These are phyloP conservation scores for Gerris lacustris DNA, from an alignment of 2,888 invertebrate genomes.

Conservation along the genomic window DNA sequence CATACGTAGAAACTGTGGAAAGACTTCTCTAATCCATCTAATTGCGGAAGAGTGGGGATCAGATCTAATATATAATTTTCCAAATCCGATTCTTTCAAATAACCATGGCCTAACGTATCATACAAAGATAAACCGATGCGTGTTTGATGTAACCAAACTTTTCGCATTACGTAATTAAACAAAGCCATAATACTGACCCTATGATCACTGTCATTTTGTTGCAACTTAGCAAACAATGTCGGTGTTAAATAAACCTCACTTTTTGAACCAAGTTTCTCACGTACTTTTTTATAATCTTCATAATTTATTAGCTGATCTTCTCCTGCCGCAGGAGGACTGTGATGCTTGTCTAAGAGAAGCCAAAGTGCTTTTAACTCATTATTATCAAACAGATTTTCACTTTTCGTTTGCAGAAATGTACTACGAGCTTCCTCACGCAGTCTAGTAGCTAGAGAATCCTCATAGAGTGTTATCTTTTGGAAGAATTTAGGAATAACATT, in stretches of 20 bases:
- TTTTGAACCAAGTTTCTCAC: constrained; percentile 59
- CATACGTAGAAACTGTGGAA: constrained; percentile 94
- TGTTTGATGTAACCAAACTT: constrained; percentile 91
- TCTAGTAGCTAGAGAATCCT: constrained; percentile 64
- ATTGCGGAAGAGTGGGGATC: constrained; percentile 79
- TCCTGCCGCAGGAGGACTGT: constrained; percentile 55
- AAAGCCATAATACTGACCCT: constrained; percentile 76
- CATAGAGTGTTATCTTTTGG: constrained; percentile 48
- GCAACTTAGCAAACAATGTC: constrained; percentile 73
- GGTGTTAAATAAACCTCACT: constrained; percentile 74
- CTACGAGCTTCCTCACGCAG: constrained; percentile 79
- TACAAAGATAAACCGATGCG: constrained; percentile 85
- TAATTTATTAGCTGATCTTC: constrained; percentile 80
- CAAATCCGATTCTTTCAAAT: constrained; percentile 77
- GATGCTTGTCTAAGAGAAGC: constrained; percentile 68
- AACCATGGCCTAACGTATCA: constrained; percentile 85
- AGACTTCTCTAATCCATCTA: constrained; percentile 80
- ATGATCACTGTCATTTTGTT: constrained; percentile 64
- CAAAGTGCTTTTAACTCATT: constrained; percentile 73
- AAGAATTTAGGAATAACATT: constrained; percentile 62
- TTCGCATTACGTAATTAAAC: constrained; percentile 89
- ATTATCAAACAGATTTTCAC: constrained; percentile 70
- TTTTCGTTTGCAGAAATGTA: constrained; percentile 72
- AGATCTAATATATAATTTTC: constrained; percentile 90
- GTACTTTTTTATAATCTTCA: constrained; percentile 68